phyloP scores from a whole-genome alignment of 2,797 vertebrate species.

The Rallus crepitans region DNA sequence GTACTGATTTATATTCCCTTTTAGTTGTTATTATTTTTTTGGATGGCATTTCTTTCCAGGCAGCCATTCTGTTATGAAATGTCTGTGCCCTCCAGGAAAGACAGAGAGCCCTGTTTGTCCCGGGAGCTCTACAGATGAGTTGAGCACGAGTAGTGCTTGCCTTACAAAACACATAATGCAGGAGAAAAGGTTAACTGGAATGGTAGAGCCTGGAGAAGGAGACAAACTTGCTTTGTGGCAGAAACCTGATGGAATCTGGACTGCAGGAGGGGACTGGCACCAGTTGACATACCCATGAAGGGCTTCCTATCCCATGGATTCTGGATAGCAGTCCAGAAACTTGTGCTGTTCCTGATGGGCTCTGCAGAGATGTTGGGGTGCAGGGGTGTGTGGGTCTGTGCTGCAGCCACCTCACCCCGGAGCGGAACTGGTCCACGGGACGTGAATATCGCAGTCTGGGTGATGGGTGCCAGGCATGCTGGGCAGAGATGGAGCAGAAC shows the following conservation, averaged over 20 bases:
- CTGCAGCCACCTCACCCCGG: not conserved
- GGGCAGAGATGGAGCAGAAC: not conserved
- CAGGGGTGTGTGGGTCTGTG: fast-evolving
- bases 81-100: not conserved
- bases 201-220: not conserved
- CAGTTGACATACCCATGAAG: not conserved
- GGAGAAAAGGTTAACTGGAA: not conserved
- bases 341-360: not conserved
- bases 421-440: fast-evolving
- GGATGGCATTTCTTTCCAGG: not conserved
- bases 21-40: not conserved
- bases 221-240: not conserved
- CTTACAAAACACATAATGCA: not conserved
- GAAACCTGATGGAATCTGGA: not conserved
- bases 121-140: not conserved
- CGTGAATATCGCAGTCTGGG: fast-evolving
- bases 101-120: not conserved
- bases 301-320: not conserved
- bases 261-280: not conserved
- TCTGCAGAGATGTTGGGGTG: not conserved
- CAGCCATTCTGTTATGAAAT: not conserved
- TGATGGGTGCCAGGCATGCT: not conserved
- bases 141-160: not conserved
- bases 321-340: not conserved
- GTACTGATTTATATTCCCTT: not conserved